Conservation (phyloP, 1,140 invertebrate genomes). For the Zaprionus gabonicus region DNA sequence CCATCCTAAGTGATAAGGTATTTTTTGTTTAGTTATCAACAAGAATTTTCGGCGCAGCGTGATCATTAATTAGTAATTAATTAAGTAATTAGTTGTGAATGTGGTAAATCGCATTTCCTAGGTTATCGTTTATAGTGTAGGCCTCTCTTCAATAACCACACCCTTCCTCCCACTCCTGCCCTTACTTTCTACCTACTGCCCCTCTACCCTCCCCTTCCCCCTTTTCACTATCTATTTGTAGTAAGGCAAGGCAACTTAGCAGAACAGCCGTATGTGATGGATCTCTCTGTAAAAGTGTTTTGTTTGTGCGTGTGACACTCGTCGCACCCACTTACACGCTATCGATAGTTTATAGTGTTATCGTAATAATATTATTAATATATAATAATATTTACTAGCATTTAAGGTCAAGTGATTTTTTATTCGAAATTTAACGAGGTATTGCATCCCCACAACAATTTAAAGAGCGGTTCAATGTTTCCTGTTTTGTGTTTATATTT, state of each 20-base stretch:
- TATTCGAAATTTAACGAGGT: constrained; percentile 67
- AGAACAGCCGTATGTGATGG: constrained; percentile 80
- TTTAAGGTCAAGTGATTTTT: constrained; percentile 35
- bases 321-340: constrained; percentile 31
- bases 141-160: constrained; percentile 12
- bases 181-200: background rate
- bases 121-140: constrained; percentile 31
- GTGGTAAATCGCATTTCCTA: constrained; percentile 25
- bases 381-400: background rate
- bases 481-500: constrained; percentile 77
- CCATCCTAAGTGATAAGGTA: constrained; percentile 53
- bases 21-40: constrained; percentile 26
- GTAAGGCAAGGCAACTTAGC: constrained; percentile 54
- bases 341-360: constrained; percentile 67
- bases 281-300: constrained; percentile 72
- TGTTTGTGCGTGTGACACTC: constrained; percentile 24
- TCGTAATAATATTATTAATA: constrained; percentile 19
- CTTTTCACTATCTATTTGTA: constrained; percentile 47
- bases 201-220: background rate
- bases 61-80: constrained; percentile 79
- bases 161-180: background rate
- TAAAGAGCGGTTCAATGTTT: constrained; percentile 82
- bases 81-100: constrained; percentile 39
- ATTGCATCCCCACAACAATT: constrained; percentile 76
- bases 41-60: constrained; percentile 76